A percentile compares a stretch with the other conserved stretches of the same genome.
Conservation (phyloP, 1,140 invertebrate species). For the Drosophila ficusphila region DNA sequence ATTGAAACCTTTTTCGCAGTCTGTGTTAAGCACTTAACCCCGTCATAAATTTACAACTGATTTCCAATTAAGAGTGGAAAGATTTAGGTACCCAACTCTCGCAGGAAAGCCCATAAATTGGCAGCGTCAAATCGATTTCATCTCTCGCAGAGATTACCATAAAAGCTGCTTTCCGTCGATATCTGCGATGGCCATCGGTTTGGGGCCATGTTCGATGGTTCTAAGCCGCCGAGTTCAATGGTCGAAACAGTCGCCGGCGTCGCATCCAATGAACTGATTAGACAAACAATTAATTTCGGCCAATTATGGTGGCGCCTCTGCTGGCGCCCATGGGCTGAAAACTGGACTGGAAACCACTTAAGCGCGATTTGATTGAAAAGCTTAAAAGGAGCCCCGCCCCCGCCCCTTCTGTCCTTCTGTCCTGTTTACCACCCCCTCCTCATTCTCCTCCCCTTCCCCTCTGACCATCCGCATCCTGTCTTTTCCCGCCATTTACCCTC, state of each 20-base stretch:
- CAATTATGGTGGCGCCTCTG: constrained; percentile 54
- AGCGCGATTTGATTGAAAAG: constrained; percentile 79
- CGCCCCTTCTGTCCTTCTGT: neutral
- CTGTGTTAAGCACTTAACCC: constrained; percentile 3
- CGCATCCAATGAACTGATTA: constrained; percentile 76
- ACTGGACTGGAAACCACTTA: constrained; percentile 66
- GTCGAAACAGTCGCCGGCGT: constrained; percentile 24
- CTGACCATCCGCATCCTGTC: neutral
- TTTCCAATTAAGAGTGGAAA: constrained; percentile 21
- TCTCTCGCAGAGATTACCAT: constrained; percentile 29
- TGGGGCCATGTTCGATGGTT: constrained; percentile 5
- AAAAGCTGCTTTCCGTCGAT: constrained; percentile 30
- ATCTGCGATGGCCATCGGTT: constrained; percentile 16
- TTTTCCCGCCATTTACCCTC: no score
- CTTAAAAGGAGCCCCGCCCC: constrained; percentile 51
- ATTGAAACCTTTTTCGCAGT: neutral
- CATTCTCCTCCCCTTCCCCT: no score
- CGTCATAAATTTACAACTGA: constrained; percentile 26
- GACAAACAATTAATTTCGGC: constrained; percentile 76
- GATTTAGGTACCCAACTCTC: constrained; percentile 9
- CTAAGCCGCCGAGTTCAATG: constrained; percentile 39
- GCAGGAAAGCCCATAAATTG: constrained; percentile 6
- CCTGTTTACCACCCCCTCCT: no score
- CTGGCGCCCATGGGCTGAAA: constrained; percentile 23
- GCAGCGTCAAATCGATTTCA: constrained; percentile 19